These are phyloP conservation scores for Sialia sialis DNA, from an alignment of 2,113 vertebrate species.

Conservation along the genomic window DNA sequence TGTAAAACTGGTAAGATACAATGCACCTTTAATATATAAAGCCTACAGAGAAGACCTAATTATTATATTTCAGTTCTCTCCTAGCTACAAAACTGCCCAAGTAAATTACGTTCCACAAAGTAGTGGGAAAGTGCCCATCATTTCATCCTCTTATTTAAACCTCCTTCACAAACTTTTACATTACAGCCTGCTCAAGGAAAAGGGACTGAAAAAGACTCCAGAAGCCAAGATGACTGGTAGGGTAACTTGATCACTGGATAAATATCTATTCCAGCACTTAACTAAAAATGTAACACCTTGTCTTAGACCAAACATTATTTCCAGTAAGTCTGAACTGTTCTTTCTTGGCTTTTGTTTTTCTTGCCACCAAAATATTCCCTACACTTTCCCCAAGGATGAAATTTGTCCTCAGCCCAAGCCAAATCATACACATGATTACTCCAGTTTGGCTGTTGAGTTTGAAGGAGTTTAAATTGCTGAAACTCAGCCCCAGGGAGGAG, in stretches of 20 bases:
- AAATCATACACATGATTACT: background rate
- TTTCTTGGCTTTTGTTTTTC: background rate
- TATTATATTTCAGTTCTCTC: background rate
- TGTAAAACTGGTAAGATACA: background rate
- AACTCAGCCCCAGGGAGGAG: background rate
- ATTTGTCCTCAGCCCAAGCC: background rate
- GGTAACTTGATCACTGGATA: background rate
- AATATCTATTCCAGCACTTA: background rate
- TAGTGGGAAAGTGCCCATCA: background rate
- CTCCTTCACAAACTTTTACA: background rate
- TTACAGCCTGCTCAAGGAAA: background rate
- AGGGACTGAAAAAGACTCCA: background rate
- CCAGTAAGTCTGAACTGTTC: background rate
- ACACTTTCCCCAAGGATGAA: background rate
- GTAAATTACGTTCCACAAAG: background rate
- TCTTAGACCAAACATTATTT: background rate
- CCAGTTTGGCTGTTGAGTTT: background rate
- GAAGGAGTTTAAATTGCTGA: background rate
- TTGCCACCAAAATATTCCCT: background rate
- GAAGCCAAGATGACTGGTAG: background rate
- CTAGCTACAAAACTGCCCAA: background rate
- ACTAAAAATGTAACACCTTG: background rate
- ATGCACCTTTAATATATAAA: background rate
- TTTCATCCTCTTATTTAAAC: background rate
- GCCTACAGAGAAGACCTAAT: background rate